phyloP scores from a whole-genome alignment of 2,113 vertebrate species.

The Hystrix cristata region DNA sequence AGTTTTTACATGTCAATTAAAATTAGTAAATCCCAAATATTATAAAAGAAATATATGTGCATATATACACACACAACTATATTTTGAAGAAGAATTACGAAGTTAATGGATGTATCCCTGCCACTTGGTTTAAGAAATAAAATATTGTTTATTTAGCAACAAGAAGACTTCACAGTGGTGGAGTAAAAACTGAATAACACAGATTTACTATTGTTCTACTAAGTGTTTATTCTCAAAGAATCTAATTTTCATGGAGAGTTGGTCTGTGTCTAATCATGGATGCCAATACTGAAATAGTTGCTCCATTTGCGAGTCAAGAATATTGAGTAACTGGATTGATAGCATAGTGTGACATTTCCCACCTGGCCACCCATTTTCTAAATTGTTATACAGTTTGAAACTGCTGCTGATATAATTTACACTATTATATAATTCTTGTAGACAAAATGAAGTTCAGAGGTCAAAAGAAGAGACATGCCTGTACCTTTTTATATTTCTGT shows the following conservation, averaged over 20 bases:
- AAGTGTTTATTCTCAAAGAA: conserved; percentile 2
- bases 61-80: neutral
- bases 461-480: conserved; percentile 6
- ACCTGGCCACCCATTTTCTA: conserved; percentile 33
- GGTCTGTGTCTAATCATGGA: neutral
- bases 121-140: neutral
- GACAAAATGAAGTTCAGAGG: conserved; percentile 41
- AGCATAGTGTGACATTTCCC: neutral
- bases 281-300: neutral
- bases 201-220: neutral
- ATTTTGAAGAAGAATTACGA: neutral
- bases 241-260: conserved; percentile 16
- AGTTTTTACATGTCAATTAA: neutral
- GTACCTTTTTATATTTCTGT: conserved; percentile 28
- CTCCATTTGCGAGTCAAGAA: neutral
- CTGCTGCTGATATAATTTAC: conserved; percentile 2
- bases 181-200: neutral
- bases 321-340: neutral
- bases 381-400: conserved; percentile 50
- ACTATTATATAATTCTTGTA: conserved; percentile 28
- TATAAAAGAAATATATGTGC: neutral
- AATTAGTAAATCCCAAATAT: neutral
- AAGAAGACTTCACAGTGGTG: neutral
- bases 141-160: neutral
- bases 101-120: neutral